Base-by-base conservation (phyloP, 2,888 invertebrate species). In the Phyllotreta striolata region DNA sequence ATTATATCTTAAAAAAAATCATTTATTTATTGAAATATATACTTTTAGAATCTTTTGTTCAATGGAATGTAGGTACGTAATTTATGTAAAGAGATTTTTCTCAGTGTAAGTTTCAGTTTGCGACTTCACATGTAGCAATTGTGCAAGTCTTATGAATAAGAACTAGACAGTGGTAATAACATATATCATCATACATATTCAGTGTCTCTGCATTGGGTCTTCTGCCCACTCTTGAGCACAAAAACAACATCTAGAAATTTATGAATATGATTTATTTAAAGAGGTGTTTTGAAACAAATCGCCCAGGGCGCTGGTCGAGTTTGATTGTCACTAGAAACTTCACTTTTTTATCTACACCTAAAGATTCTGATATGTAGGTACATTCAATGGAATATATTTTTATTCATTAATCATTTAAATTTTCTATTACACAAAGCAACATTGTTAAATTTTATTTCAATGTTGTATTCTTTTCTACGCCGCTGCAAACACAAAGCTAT, bases 71-170 rank as follows among this genome's bases (percentile, higher is more conserved):
- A n/a, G n/a, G n/a, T n/a, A n/a, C 12, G 6, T 38, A n/a, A 13
- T 37, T 24, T 24, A 24, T 24, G 24, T 4, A 24, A 24, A 24
- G 24, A 24, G 24, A 24, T 62, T 34, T 58, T 52, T 63, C 41
- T 59, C 40, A 37, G 55, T 64, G 51, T 64, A 55, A 3, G 5
- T 9, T 24, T 39, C 9, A 24, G 34, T 46, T 41, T 38, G 52
- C 37, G 38, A 13, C 47, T 49, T 41, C 41, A 46, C 58, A 65
- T 63, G 55, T 55, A 59, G 54, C 51, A 64, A 56, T 58, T 62
- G 67, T 65, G 63, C 51, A 56, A 61, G 47, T 64, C 56, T 68
- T 68, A 63, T 62, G 64, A 65, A 66, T 68, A 64, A 66, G 55
- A 59, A 64, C 44, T 66, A 52, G 61, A 58, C 59, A 62, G 51